These are phyloP conservation scores for Thunnus thynnus DNA, from an alignment of 2,113 vertebrate genomes.

Conservation along the genomic window DNA sequence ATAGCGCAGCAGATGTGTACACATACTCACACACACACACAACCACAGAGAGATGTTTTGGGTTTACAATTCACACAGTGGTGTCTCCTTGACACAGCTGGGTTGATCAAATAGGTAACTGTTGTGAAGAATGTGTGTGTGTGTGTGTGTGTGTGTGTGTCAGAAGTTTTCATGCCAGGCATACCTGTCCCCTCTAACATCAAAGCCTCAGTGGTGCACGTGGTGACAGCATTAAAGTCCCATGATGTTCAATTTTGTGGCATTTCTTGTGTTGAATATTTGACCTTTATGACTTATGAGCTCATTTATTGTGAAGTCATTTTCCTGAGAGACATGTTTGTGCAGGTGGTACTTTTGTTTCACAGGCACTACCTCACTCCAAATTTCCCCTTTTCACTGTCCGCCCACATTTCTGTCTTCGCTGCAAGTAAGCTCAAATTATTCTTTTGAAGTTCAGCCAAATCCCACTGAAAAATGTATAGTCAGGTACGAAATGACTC, in stretches of 20 bases:
- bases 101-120: slow-evolving; percentile 59
- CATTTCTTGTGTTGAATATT: not conserved
- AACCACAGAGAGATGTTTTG: slow-evolving; percentile 31
- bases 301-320: slow-evolving; percentile 7
- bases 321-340: slow-evolving; percentile 50
- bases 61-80: slow-evolving; percentile 56
- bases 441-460: slow-evolving; percentile 33
- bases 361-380: slow-evolving; percentile 39
- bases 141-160: slow-evolving; percentile 26
- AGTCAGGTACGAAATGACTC: slow-evolving; percentile 21
- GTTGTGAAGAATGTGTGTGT: slow-evolving; percentile 38
- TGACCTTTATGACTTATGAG: not conserved
- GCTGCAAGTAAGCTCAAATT: no score
- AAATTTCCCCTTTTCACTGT: slow-evolving; percentile 24
- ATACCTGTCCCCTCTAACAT: slow-evolving; percentile 37
- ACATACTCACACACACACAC: slow-evolving; percentile 18
- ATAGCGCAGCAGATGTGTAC: slow-evolving; percentile 2
- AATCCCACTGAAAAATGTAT: slow-evolving; percentile 26
- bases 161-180: slow-evolving; percentile 36
- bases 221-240: slow-evolving; percentile 6
- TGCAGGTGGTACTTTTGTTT: slow-evolving; percentile 54
- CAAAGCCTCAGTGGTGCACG: slow-evolving; percentile 28
- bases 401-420: slow-evolving; percentile 12
- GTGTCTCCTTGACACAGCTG: slow-evolving; percentile 71
- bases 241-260: slow-evolving; percentile 16